Base-by-base conservation (phyloP, 1,140 invertebrate genomes). In the Limonius californicus region DNA sequence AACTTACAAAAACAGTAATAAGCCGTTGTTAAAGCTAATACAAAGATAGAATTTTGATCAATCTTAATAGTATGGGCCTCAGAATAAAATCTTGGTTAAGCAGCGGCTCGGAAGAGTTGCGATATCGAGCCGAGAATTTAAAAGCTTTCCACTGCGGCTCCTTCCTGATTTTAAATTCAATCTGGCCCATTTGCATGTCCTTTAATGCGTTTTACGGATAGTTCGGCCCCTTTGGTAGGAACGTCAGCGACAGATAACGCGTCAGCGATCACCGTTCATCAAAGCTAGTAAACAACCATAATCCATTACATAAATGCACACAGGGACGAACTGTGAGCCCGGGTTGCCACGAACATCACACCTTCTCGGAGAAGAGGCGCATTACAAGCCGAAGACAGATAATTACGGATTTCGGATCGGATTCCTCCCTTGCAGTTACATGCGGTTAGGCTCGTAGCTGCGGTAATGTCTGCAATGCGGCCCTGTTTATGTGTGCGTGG, bases 381-480 rank as follows among this genome's bases (percentile, higher is more conserved):
- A 27, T 27, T 27, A 27, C 3, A 27, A 4, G 3, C 23, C 23
- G 9, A 27, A 9, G 23, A 27, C 3, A 27, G 23, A 27, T 27
- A 27, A 27, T 27, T 27, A 9, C 23, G 9, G 3, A 27, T 4
- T 27, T 27, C 9, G 9, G 23, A 4, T 27, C 23, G 3, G 3
- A 4, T 27, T 27, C 9, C 23, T 9, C 3, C 23, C 23, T 4
- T 27, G 23, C 23, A 9, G 23, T 27, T 27, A 14, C 23, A 27
- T 27, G 23, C 23, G 23, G 23, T 27, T 27, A 14, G 7, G n/a
- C 35, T 2, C 1, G 11, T 2, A 39, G n/a, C 11, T 39, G 8
- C 11, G 11, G 7, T 39, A 50, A 50, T 21, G 45, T 19, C 45
- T 21, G 45, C 45, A 50, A 50, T 50, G 45, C 45, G 45, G 45